Percentiles rank a stretch among this genome's conserved stretches.
These are phyloP conservation scores for Steatornis caripensis DNA, from an alignment of 2,113 vertebrate genomes.

Conservation along the genomic window DNA sequence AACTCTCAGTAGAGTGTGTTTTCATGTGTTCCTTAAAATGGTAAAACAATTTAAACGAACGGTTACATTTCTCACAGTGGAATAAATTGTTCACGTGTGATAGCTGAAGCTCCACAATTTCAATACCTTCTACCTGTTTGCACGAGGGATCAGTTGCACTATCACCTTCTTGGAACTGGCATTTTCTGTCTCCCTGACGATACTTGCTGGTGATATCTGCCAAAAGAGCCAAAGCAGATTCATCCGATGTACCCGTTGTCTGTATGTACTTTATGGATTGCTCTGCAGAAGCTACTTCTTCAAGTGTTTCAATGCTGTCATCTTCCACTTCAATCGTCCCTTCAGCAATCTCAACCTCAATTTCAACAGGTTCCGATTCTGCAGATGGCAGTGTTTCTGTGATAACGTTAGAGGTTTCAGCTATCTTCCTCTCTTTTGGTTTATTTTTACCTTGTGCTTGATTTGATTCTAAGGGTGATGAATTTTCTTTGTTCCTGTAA, in stretches of 20 bases:
- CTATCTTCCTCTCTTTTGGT: slow-evolving; percentile 88
- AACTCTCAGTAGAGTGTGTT: slow-evolving; percentile 88
- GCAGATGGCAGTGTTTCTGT: slow-evolving; percentile 86
- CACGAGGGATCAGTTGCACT: slow-evolving; percentile 78
- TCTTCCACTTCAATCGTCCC: slow-evolving; percentile 83
- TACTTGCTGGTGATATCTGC: slow-evolving; percentile 99
- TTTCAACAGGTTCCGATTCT: slow-evolving; percentile 84
- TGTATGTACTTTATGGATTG: slow-evolving; percentile 80
- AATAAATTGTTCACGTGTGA: slow-evolving; percentile 94
- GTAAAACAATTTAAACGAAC: slow-evolving; percentile 96
- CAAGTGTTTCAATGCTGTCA: slow-evolving; percentile 80
- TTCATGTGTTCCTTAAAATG: slow-evolving; percentile 99
- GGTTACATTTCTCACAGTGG: slow-evolving; percentile 94
- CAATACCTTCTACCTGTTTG: slow-evolving; percentile 92
- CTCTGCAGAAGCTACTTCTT: slow-evolving; percentile 75
- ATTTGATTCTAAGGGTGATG: slow-evolving; percentile 66
- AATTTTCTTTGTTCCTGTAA: slow-evolving; percentile 82
- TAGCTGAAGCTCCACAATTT: slow-evolving; percentile 96
- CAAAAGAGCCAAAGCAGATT: slow-evolving; percentile 91
- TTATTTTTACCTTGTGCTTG: slow-evolving; percentile 70
- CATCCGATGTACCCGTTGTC: slow-evolving; percentile 81
- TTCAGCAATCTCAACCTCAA: slow-evolving; percentile 88
- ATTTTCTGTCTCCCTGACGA: slow-evolving; percentile 85
- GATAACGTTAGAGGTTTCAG: slow-evolving; percentile 90
- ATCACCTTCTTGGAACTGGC: slow-evolving; percentile 70